Evolutionary conservation across 2,888 invertebrate species (phyloP).

Genomic region (Eristalis pertinax): DNA sequence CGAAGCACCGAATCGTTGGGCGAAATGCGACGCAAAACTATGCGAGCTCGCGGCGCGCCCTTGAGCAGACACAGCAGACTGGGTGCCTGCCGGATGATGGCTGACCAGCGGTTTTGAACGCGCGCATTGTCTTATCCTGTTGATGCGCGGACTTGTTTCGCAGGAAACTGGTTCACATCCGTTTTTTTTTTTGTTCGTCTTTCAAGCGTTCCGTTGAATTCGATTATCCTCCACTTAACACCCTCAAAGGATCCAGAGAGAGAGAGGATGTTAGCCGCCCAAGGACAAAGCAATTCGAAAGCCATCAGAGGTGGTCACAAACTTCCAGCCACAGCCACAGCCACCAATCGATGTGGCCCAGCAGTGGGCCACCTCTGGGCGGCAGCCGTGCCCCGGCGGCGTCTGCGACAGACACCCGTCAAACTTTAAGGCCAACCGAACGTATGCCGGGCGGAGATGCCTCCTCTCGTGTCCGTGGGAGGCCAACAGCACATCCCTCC

Average conservation of each 20-base stretch:
- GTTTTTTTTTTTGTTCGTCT: not conserved
- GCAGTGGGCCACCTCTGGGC: not conserved
- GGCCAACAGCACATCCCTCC: constrained; percentile 15
- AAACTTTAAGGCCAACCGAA: not conserved
- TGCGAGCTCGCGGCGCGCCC: not conserved
- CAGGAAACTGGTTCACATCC: constrained; percentile 51
- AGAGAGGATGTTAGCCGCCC: no score
- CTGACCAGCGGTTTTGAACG: not conserved
- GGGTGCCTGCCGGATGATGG: constrained; percentile 6
- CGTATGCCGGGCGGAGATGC: no score
- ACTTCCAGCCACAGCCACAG: no score
- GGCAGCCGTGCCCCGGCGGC: not conserved
- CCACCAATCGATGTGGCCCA: no score
- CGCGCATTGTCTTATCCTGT: constrained; percentile 36
- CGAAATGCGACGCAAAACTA: constrained; percentile 5
- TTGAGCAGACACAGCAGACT: not conserved
- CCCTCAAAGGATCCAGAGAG: not conserved
- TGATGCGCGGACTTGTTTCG: not conserved
- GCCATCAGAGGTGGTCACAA: no score
- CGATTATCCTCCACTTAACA: not conserved
- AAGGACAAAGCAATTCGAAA: no score
- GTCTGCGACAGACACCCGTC: not conserved
- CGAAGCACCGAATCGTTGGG: no score
- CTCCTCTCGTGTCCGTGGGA: constrained; percentile 9
- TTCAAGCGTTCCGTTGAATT: not conserved